Base-by-base conservation (phyloP, 2,888 invertebrate genomes). In the Pachliopta kotzebuea region DNA sequence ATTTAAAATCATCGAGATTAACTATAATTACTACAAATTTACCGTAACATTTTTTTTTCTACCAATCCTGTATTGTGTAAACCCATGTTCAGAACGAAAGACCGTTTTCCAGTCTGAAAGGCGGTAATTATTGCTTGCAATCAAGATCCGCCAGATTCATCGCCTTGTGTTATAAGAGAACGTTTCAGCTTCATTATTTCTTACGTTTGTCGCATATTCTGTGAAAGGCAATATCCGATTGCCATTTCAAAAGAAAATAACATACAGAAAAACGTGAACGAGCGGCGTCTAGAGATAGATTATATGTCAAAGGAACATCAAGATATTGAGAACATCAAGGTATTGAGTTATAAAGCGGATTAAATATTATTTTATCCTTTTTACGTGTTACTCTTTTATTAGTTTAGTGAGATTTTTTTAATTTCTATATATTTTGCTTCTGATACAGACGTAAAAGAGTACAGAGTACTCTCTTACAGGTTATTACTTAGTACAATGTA, bases 151-250 rank as follows among this genome's bases (percentile, higher is more conserved):
- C 18, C 11, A 4, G 18, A 45, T 4, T 6, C 45, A 45, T n/a
- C 7, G 45, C 45, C n/a, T 45, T 45, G n/a, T 45, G n/a, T 45
- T 45, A n/a, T 45, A 45, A n/a, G 45, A n/a, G n/a, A 45, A n/a
- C n/a, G 45, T 45, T 29, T 55, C 11, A 26, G 29, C n/a, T 21
- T 56, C 14, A 21, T 56, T 21, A 29, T 55, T 55, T 49, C 45
- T n/a, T 20, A 24, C 54, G 37, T 54, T 26, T 37, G 24, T 14
- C 24, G 45, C 26, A 37, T 23, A 49, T 50, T 20, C 37, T 8
- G 50, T 55, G 49, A 55, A 59, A 60, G 50, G 24, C 59, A 56
- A 64, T 59, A 64, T 64, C 59, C 58, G 45, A 63, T 63, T 23
- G 55, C 31, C 50, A n/a, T 31, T 64, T 56, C 50, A 60, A 37